phyloP scores from a whole-genome alignment of 2,113 vertebrate species.

The human region GRCh38 chrX:101537501-101538000 shows the following conservation, averaged over 20 bases:
- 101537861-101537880: conserved; percentile 99
- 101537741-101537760: conserved; percentile 98
- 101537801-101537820: conserved; percentile 98
- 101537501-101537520: conserved; percentile 99
- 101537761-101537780: conserved; percentile 99
- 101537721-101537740: conserved; percentile 99
- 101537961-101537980: conserved; percentile 99
- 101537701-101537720: conserved; percentile 97
- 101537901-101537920: conserved; percentile 99
- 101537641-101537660: conserved; percentile 99
- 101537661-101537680: conserved; percentile 99
- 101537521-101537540: conserved; percentile 99
- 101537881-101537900: conserved; percentile 98
- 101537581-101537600: conserved; percentile 98
- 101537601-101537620: conserved; percentile 99
- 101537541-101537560: conserved; percentile 99
- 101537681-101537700: conserved; percentile 99
- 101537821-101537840: conserved; percentile 98
- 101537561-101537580: conserved; percentile 92
- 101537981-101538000: conserved; percentile 98
- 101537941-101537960: conserved; percentile 99
- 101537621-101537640: conserved; percentile 98
- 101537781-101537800: conserved; percentile 99
- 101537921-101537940: conserved; percentile 99
- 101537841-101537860: conserved; percentile 99